Conservation (phyloP, 2,888 invertebrate genomes). For the Ryuthela nishihirai region DNA sequence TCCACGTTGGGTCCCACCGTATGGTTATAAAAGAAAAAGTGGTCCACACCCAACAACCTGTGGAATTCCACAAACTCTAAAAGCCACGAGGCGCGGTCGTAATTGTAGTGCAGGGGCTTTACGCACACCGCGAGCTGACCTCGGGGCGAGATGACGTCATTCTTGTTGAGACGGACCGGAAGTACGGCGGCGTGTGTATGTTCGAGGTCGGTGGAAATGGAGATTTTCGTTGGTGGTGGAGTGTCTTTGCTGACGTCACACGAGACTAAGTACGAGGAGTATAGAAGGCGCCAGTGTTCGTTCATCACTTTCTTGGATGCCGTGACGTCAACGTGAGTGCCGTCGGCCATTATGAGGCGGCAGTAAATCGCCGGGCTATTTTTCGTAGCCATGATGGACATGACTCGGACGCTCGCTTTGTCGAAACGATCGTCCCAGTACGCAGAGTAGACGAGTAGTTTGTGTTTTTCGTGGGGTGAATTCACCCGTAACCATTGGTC, state of each 20-base stretch:
- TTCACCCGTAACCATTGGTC: conserved; percentile 30
- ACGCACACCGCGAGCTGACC: conserved; percentile 48
- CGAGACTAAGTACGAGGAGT: conserved; percentile 24
- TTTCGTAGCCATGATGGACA: conserved; percentile 23
- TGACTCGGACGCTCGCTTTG: conserved; percentile 22
- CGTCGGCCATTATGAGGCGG: conserved; percentile 10
- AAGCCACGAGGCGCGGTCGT: conserved; percentile 52
- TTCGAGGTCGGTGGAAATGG: conserved; percentile 13
- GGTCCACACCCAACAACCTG: conserved; percentile 52
- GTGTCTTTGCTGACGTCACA: conserved; percentile 20
- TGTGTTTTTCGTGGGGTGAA: conserved; percentile 14
- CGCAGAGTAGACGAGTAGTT: conserved; percentile 34
- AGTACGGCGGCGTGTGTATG: conserved; percentile 12
- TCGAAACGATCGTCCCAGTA: conserved; percentile 33
- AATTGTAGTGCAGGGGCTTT: conserved; percentile 53
- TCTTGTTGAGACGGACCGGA: conserved; percentile 24
- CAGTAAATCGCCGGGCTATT: conserved; percentile 21
- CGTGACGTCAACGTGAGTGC: conserved; percentile 3
- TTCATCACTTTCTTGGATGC: conserved; percentile 25
- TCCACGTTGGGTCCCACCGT: conserved; percentile 50
- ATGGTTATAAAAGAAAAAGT: conserved; percentile 55
- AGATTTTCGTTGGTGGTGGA: conserved; percentile 3
- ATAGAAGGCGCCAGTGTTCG: conserved; percentile 37
- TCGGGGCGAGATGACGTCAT: conserved; percentile 5
- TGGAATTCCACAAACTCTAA: conserved; percentile 57